Base-by-base conservation (phyloP, 2,797 vertebrate species). In the Pipistrellus kuhlii region DNA sequence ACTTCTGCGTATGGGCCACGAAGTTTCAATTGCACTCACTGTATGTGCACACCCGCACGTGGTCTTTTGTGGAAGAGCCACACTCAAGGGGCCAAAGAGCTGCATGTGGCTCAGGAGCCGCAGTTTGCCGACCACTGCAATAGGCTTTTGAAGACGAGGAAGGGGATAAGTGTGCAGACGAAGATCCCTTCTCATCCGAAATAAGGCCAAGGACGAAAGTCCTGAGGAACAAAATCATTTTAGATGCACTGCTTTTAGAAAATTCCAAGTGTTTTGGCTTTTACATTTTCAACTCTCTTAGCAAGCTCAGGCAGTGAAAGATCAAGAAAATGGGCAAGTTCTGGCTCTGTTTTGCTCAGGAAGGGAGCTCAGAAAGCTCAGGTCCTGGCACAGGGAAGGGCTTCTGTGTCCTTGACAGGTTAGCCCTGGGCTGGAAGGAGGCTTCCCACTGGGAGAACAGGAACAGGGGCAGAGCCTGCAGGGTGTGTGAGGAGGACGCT, bases 311-410 rank as follows among this genome's bases (percentile, higher is more conserved):
- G 83, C 73, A 91, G 72, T 51, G 48, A 68, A 78, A 93, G 90
- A 62, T 11, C 38, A 18, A 73, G 90, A 85, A 90, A 92, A 93
- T 8, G 62, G 93, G 73, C 86, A 87, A 91, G 93, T 48, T 87
- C 88, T 96, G 80, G 78, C 93, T 78, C 55, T 96, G 98, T 96
- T 97, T 97, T 94, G 86, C 96, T 97, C 68, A 97, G 97, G 97
- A 98, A 98, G 98, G 98, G 97, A 98, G 96, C 94, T 81, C 97
- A 95, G 95, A 96, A 8, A 98, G 97, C 97, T 98, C 95, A 89
- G 89, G 97, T 94, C 97, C 96, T 96, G 80, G 27, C 86, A 96
- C 95, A 95, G 81, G 96, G 98, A 98, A 98, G 97, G 97, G 97
- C 94, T 97, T 98, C 98, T 96, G 90, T 95, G 91, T 85, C 96